Conservation (phyloP, 2,888 invertebrate genomes). For the Deilephila elpenor region DNA sequence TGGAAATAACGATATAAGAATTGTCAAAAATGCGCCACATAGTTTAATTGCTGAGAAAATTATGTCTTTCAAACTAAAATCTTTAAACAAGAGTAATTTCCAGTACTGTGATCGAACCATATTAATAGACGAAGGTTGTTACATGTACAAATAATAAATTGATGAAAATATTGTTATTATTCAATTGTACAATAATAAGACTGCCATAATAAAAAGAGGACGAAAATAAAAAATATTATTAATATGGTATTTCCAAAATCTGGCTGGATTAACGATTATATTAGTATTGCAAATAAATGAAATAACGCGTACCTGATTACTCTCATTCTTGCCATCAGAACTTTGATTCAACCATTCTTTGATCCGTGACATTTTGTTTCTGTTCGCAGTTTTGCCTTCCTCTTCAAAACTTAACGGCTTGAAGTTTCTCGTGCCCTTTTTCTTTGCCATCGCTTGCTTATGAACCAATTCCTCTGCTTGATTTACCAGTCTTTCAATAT, state of each 20-base stretch:
- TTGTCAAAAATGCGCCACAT: neutral
- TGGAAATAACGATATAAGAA: conserved; percentile 51
- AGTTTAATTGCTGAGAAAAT: too few relatives aligned
- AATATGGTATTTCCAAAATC: neutral
- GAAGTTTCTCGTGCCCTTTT: conserved; percentile 75
- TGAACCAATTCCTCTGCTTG: conserved; percentile 92
- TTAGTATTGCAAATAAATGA: too few relatives aligned
- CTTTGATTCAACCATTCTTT: conserved; percentile 88
- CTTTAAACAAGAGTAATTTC: too few relatives aligned
- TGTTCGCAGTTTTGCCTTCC: conserved; percentile 74
- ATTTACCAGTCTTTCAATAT: conserved; percentile 90
- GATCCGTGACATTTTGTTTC: conserved; percentile 87
- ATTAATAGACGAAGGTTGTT: too few relatives aligned
- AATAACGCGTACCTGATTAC: conserved; percentile 65
- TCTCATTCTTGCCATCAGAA: conserved; percentile 71
- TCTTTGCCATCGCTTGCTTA: conserved; percentile 83
- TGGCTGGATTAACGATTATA: neutral
- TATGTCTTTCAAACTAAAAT: too few relatives aligned
- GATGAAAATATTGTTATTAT: too few relatives aligned
- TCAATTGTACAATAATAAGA: too few relatives aligned
- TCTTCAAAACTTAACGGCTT: conserved; percentile 83
- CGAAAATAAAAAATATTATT: too few relatives aligned
- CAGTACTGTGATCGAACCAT: too few relatives aligned
- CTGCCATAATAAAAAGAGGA: too few relatives aligned
- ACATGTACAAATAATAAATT: too few relatives aligned